Evolutionary conservation across 2,888 invertebrate genomes (phyloP), one percentile per base, ranked within the genome.

Genomic region (Lissonota sp.): DNA sequence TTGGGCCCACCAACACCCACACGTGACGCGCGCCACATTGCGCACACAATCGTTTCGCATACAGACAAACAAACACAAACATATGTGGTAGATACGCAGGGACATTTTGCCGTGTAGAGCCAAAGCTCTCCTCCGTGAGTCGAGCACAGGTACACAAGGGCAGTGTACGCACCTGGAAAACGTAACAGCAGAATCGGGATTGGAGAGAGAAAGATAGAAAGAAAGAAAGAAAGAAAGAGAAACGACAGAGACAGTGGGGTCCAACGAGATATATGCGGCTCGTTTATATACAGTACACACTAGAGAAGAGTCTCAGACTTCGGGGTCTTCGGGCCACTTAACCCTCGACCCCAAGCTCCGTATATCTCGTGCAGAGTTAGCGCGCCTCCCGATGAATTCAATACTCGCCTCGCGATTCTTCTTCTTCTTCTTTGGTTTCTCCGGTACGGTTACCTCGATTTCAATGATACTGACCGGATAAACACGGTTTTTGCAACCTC

Each of bases 261-360:
- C 51, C 55, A 16, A 53, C 10, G 42, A 72, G 76, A 79, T 73
- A 70, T 73, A 79, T 69, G 82, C 79, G 82, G 80, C 64, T 75
- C 82, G 78, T 82, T 81, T 72, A 75, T 70, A 62, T 80, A 80
- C 58, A 76, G 72, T 70, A 62, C 77, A 80, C 58, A 76, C 77
- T 82, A 83, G 82, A 84, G 79, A 72, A 75, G 79, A 79, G 67
- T 73, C 74, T 79, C 55, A 37, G 70, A 60, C 72, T 77, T 63
- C 69, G 85, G 82, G 83, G 83, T 87, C 86, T 83, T 71, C 83
- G 85, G 84, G 85, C 89, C 90, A 91, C 91, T 91, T 91, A 91
- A 91, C 91, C 91, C 88, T 84, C 89, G 90, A 90, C 91, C 90
- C 87, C 84, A 83, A 87, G 73, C 88, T 89, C 87, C 89, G 88